Conservation (phyloP, 2,797 vertebrate species). For the Iguana delicatissima region DNA sequence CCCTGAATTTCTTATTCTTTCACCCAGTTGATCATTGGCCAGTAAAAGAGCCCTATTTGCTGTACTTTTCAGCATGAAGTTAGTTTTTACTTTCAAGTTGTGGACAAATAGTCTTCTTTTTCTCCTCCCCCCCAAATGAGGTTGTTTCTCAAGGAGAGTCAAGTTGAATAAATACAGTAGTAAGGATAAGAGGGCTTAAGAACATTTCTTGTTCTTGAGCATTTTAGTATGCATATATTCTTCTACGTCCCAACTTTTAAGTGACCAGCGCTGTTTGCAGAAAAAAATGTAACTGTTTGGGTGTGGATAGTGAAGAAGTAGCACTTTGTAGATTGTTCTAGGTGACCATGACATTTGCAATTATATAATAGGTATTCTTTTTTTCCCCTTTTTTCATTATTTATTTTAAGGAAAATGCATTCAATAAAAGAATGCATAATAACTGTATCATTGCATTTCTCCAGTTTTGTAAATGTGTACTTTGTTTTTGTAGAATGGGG, state of each 20-base stretch:
- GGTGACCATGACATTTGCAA: neutral
- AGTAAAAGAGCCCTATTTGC: neutral
- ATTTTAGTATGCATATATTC: neutral
- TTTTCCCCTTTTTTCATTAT: neutral
- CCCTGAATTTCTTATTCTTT: neutral
- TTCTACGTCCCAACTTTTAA: neutral
- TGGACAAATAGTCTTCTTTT: slow-evolving; percentile 26
- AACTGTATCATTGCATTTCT: neutral
- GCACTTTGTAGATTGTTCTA: neutral
- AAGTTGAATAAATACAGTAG: neutral
- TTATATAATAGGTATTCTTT: neutral
- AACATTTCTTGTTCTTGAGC: fast-evolving
- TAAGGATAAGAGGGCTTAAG: neutral
- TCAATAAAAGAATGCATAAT: neutral
- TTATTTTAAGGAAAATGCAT: neutral
- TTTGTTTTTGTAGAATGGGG: neutral
- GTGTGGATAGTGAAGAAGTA: neutral
- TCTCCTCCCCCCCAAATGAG: slow-evolving; percentile 8
- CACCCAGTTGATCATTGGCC: neutral
- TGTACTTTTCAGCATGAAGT: slow-evolving; percentile 1
- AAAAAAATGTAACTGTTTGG: neutral
- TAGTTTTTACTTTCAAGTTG: slow-evolving; percentile 16
- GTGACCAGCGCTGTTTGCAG: neutral
- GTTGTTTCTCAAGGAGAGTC: neutral
- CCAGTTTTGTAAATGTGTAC: too few species aligned